Evolutionary conservation across 2,888 invertebrate genomes (phyloP), one percentile per base, ranked within the genome.

Genomic region (Leptothorax acervorum): DNA sequence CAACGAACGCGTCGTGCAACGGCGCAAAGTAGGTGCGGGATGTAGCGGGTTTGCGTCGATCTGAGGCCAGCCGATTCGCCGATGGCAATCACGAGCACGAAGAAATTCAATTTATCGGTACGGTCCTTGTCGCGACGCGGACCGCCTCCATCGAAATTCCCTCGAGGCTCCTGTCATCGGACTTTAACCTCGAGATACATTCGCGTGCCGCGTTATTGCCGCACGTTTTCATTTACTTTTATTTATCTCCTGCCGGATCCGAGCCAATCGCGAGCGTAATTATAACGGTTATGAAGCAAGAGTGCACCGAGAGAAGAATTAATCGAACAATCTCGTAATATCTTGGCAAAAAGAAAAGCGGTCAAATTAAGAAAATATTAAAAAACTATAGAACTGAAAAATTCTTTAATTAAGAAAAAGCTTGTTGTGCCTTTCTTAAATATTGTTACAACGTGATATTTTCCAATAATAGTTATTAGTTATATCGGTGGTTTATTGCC

Each of bases 361-460:
- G 53, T 45, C 28, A 18, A 78, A 12, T 31, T 66, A 1, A 18
- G 9, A 31, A 70, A 53, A 39, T 28, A 51, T n/a, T 11, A 15
- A 68, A 15, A n/a, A 28, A 18, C 23, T 23, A 23, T 39, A 23
- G 2, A 42, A 45, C 3, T 42, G 23, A 86, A 84, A 84, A 85
- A 66, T 86, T 81, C 73, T 76, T 71, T 66, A 84, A 88, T 86
- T 79, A 79, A 84, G 55, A 84, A 79, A 75, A 62, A 88, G 78
- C 35, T 78, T 28, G 28, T 4, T 8, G 0, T 18, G 4, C 2
- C 12, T 39, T 12, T 0, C 15, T 55, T 28, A 45, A 45, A 62
- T 62, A 62, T 45, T n/a, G n/a, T 12, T 28, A 1, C 18, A 39
- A 57, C 6, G 39, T 28, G 28, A 57, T 11, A 39, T 39, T 73